Base-by-base conservation (phyloP, 2,888 invertebrate genomes). In the Tiphia femorata region DNA sequence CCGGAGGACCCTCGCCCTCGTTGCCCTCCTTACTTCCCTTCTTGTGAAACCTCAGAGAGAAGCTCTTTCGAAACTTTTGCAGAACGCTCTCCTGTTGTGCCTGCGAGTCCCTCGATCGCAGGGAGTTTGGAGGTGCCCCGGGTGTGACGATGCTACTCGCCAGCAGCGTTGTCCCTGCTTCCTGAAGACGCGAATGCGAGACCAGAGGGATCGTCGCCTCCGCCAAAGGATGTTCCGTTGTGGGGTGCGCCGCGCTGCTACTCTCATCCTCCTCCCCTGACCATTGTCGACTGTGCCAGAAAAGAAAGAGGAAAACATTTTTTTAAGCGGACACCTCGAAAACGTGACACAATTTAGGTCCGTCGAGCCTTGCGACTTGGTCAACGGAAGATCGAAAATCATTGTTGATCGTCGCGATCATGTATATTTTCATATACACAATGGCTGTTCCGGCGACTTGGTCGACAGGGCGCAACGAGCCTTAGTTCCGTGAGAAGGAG, bases 21-120 rank as follows among this genome's bases (percentile, higher is more conserved):
- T 79, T 80, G 59, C 84, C 84, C 55, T 86, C 85, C 67, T 85
- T 85, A 73, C 85, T 86, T 38, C 85, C 84, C 72, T 85, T 86
- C 75, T 86, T 87, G 70, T 88, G 86, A 77, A 88, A 88, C 67
- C 87, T 86, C 55, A 88, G 76, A 21, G 90, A 89, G 76, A 91
- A 88, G 59, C 89, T 90, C 77, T 91, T 91, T 57, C 90, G 86
- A 80, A 91, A 91, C 82, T 91, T 91, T 73, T 91, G 89, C 64
- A 91, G 81, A 30, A 91, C 90, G 77, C 90, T 88, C 72, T 88
- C 88, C 61, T 78, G 79, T 41, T 76, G 77, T 59, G 62, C 74
- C 47, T 73, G 77, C 7, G 58, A 52, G 10, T 64, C 51, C 40
- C 55, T 40, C 21, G 70, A 63, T 44, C 72, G 69, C 37, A 69